A percentile compares a stretch with the other conserved stretches of the same genome.
Evolutionary conservation across 2,113 vertebrate species (phyloP).

Genomic region (Micromys minutus): DNA sequence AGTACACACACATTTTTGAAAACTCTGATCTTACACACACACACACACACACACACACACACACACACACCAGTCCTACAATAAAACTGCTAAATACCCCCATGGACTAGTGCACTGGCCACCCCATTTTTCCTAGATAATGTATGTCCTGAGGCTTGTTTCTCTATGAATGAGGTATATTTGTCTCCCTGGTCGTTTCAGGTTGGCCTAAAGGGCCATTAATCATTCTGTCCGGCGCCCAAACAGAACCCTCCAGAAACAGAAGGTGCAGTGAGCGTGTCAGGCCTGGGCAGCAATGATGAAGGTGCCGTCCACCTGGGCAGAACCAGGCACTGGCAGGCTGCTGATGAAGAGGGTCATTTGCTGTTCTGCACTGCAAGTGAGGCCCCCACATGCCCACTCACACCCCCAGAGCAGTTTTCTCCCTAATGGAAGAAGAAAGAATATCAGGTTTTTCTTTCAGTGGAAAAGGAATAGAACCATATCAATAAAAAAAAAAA

Average conservation of each 20-base stretch:
- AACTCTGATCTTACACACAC: background rate
- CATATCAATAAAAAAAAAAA: background rate
- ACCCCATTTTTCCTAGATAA: conserved; percentile 69
- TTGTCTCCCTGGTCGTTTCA: conserved; percentile 62
- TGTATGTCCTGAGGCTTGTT: conserved; percentile 54
- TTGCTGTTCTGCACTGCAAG: background rate
- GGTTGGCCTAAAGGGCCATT: conserved; percentile 54
- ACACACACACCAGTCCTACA: background rate
- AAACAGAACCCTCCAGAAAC: conserved; percentile 13
- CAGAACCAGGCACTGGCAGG: background rate
- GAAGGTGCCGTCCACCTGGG: background rate
- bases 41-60: background rate
- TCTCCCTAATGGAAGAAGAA: background rate
- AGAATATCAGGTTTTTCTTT: background rate
- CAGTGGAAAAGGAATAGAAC: background rate
- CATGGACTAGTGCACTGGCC: conserved; percentile 39
- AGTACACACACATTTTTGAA: background rate
- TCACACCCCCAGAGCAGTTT: background rate
- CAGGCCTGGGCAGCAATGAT: background rate
- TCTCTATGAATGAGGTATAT: conserved; percentile 65
- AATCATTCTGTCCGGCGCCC: conserved; percentile 68
- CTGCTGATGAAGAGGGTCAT: background rate
- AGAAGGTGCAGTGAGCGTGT: background rate
- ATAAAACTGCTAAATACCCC: conserved; percentile 39
- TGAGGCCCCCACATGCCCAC: background rate